Percentiles rank a stretch among this genome's conserved stretches.
These are phyloP conservation scores for Apodemus sylvaticus DNA, from an alignment of 2,113 vertebrate species.

Conservation along the genomic window DNA sequence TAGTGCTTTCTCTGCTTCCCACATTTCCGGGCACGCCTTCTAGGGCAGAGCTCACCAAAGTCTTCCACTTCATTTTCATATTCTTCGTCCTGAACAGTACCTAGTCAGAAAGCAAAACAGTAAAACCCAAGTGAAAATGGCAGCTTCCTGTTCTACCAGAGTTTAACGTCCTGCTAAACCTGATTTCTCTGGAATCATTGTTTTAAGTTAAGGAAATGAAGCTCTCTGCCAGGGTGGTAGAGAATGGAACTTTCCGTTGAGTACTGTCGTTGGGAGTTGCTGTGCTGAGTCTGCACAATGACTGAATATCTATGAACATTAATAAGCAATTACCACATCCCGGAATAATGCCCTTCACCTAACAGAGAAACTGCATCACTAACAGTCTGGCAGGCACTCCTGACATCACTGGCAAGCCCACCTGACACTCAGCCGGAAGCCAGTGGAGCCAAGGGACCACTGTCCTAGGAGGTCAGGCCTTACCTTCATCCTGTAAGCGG, in stretches of 20 bases:
- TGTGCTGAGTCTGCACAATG: neutral
- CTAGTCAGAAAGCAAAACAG: conserved; percentile 71
- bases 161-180: neutral
- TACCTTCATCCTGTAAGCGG: conserved; percentile 82
- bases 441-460: neutral
- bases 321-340: neutral
- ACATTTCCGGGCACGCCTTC: conserved; percentile 76
- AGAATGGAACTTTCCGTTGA: neutral
- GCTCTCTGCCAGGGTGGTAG: neutral
- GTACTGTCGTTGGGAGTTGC: neutral
- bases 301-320: neutral
- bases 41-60: conserved; percentile 85
- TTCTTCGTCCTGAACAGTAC: conserved; percentile 82
- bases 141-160: neutral
- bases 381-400: neutral
- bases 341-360: neutral
- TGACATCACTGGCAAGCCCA: neutral
- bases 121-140: neutral
- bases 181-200: neutral
- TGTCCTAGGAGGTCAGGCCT: neutral
- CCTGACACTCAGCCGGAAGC: neutral
- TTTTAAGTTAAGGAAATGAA: conserved; percentile 1
- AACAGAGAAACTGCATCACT: neutral
- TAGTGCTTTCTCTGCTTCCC: conserved; percentile 75
- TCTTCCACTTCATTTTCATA: conserved; percentile 83